A percentile compares a stretch with the other conserved stretches of the same genome.
Conservation (phyloP, 2,797 vertebrate genomes). For the Lacerta bilineata region DNA sequence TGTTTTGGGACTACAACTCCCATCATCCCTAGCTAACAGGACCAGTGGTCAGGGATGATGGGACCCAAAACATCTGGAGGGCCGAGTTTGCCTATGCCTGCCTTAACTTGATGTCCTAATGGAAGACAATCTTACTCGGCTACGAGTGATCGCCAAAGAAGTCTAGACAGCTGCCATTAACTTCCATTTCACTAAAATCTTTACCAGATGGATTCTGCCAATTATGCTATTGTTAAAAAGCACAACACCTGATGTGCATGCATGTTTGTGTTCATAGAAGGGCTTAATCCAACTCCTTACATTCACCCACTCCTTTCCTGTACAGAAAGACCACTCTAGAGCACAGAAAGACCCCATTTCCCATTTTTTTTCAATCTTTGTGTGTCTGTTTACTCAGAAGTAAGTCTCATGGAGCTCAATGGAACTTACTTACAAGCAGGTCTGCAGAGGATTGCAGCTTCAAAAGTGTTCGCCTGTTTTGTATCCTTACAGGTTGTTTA, state of each 20-base stretch:
- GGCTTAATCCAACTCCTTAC: neutral
- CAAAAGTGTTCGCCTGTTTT: neutral
- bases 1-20: too few relatives aligned
- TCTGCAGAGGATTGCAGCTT: neutral
- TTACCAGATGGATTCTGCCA: neutral
- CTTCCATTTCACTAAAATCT: neutral
- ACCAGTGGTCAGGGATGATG: too few relatives aligned
- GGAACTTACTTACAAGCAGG: too few relatives aligned
- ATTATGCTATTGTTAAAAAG: neutral
- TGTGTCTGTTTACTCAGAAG: neutral
- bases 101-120: neutral
- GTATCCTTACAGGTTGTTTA: neutral
- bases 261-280: neutral
- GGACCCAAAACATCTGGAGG: too few relatives aligned
- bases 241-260: neutral
- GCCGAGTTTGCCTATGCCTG: too few relatives aligned
- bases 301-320: neutral
- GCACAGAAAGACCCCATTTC: too few relatives aligned
- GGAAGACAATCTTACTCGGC: too few relatives aligned
- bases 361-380: neutral
- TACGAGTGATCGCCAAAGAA: too few relatives aligned
- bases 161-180: neutral
- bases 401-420: neutral
- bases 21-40: too few relatives aligned
- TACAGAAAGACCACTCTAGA: neutral